Evolutionary conservation across 2,888 invertebrate genomes (phyloP), one percentile per base, ranked within the genome.

Genomic region (Agriopis aurantiaria): DNA sequence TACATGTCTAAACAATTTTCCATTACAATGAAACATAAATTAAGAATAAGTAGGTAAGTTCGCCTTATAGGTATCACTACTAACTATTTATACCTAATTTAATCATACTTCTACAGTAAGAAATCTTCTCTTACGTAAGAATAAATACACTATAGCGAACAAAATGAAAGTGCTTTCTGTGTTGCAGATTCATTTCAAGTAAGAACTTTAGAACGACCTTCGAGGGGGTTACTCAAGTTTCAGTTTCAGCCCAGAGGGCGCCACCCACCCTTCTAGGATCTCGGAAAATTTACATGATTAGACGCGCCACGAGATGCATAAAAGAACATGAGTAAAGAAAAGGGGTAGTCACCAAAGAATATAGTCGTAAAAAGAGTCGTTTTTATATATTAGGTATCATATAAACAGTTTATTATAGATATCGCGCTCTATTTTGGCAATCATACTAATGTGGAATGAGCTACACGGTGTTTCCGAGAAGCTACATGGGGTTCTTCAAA

Each of bases 131-230:
- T 49, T 64, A 48, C 48, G 45, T 46, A 60, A 70, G 66, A 69
- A 65, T 77, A 73, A 63, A 72, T 71, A 71, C 69, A 74, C 72
- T 72, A n/a, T n/a, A 80, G 81, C 84, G 79, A 78, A 80, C 80
- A 82, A 88, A 90, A 91, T 86, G 91, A 91, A 92, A 92, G 92
- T 93, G 92, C 62, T 90, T 88, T 88, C 83, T 82, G 79, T 88
- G 85, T 83, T 87, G 86, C 84, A 85, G 86, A 92, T 92, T 92
- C 90, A 88, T 90, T 91, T 88, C 88, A 88, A 86, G 85, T 85
- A 85, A 88, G 88, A 93, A 93, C 86, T 93, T 91, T 85, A 85
- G 85, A 90, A 91, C 93, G 93, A 93, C 93, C 93, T 93, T 93
- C 92, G 89, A 84, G 80, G 88, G 87, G 88, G 88, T 80, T 82